A percentile compares a stretch with the other conserved stretches of the same genome.
Evolutionary conservation across 2,888 invertebrate genomes (phyloP).

Genomic region (Apodemia mormo): DNA sequence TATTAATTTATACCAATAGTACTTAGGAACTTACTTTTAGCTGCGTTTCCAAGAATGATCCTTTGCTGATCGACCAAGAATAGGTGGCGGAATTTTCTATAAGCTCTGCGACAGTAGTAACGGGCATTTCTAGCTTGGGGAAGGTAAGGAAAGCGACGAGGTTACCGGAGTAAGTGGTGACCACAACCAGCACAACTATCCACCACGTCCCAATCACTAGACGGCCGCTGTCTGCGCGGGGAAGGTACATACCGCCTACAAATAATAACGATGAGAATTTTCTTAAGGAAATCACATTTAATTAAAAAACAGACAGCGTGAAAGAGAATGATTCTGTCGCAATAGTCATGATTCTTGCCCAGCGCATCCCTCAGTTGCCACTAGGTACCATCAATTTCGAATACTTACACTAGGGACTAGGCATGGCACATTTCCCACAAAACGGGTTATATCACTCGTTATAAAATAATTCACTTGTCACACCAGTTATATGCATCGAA

Average conservation of each 20-base stretch:
- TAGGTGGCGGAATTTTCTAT: slow-evolving; percentile 79
- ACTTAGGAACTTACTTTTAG: slow-evolving; percentile 53
- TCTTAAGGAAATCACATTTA: too few species aligned
- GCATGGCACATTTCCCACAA: too few species aligned
- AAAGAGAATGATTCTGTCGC: too few species aligned
- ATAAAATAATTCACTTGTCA: too few species aligned
- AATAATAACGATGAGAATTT: background rate
- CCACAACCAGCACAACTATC: slow-evolving; percentile 93
- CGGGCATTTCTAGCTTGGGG: slow-evolving; percentile 89
- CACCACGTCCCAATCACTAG: slow-evolving; percentile 95
- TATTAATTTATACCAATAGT: too few species aligned
- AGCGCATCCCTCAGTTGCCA: too few species aligned
- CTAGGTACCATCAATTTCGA: too few species aligned
- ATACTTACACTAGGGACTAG: too few species aligned
- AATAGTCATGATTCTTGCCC: too few species aligned
- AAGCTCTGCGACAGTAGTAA: slow-evolving; percentile 86
- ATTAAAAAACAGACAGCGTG: too few species aligned
- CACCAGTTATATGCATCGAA: too few species aligned
- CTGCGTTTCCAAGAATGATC: slow-evolving; percentile 87
- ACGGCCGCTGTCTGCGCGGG: slow-evolving; percentile 92
- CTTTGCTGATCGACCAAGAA: slow-evolving; percentile 89
- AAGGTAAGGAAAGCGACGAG: slow-evolving; percentile 96
- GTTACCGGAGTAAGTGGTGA: slow-evolving; percentile 96
- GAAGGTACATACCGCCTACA: slow-evolving; percentile 92
- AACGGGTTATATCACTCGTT: too few species aligned